Evolutionary conservation across 2,113 vertebrate genomes (phyloP), one percentile per base, ranked within the genome.

Genomic region (Phoxinus phoxinus): DNA sequence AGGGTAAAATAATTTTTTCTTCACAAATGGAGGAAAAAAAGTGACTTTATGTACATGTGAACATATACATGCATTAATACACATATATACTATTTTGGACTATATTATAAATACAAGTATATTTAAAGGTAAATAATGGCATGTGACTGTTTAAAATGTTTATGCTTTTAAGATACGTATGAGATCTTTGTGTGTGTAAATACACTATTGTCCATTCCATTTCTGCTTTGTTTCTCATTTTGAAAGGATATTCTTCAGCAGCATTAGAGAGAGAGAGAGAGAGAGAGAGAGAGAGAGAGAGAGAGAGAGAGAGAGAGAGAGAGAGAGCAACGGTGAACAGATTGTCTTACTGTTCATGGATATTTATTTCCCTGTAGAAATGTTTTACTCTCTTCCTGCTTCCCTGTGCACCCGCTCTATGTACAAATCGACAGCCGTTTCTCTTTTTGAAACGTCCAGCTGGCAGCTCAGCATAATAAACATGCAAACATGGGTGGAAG

Each of bases 401-500:
- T 2, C 53, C 19, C 53, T 56, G 19, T 77, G 51, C 74, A 77
- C 48, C 48, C 56, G 48, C 75, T 77, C 30, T 35, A 35, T 56
- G 74, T 56, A 32, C 48, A 56, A 21, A 76, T 30, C 15, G 73
- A 76, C 46, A 76, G 46, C 25, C 46, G 73, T 76, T 76, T 32
- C 15, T 53, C 73, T 76, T 75, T 35, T 19, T 56, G 46, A 56
- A 56, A 56, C 27, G 27, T 56, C 74, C 10, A 35, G 74, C 74
- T 77, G 74, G 27, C 74, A 77, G 74, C 74, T 77, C 21, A 23
- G 30, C 19, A n/a, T 35, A 56, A 56, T 35, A 77, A 10, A 76
- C 74, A 32, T 12, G 17, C 25, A 75, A 76, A 56, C 87, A 81
- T 88, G 53, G 53, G 35, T 75, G 80, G 78, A 89, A 69, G 51